phyloP scores from a whole-genome alignment of 2,113 vertebrate genomes.

The Pantherophis guttatus region DNA sequence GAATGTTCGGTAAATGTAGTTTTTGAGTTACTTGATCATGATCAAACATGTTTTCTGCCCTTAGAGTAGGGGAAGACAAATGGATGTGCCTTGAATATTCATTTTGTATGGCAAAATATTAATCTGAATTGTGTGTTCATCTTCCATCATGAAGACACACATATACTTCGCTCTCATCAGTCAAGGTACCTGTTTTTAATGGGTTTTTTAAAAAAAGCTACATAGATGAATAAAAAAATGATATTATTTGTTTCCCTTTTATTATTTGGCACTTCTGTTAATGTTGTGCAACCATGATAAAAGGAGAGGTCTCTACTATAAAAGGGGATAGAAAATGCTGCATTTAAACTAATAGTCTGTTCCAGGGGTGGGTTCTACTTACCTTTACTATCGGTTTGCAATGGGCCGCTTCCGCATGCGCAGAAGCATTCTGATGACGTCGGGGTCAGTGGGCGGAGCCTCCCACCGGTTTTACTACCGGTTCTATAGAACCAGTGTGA shows the following conservation, averaged over 20 bases:
- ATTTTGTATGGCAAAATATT: slow-evolving; percentile 63
- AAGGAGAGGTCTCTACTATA: slow-evolving; percentile 13
- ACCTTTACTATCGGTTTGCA: too few relatives aligned
- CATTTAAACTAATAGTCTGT: neutral
- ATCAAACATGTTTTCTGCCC: slow-evolving; percentile 53
- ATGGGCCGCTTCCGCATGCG: too few relatives aligned
- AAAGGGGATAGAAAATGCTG: slow-evolving; percentile 24
- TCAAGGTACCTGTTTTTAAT: slow-evolving; percentile 49
- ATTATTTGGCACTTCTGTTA: neutral
- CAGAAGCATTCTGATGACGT: too few relatives aligned
- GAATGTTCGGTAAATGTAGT: slow-evolving; percentile 45
- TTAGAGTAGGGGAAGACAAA: slow-evolving; percentile 62
- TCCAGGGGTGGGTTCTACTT: too few relatives aligned
- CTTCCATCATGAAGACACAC: slow-evolving; percentile 51
- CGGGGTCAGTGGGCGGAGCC: too few relatives aligned
- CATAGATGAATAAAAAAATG: neutral
- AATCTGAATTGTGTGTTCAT: slow-evolving; percentile 60
- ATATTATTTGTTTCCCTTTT: slow-evolving; percentile 25
- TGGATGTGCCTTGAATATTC: slow-evolving; percentile 62
- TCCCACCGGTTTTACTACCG: too few relatives aligned
- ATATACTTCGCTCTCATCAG: slow-evolving; percentile 54
- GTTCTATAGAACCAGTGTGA: too few relatives aligned
- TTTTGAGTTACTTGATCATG: slow-evolving; percentile 61
- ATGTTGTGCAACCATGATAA: neutral
- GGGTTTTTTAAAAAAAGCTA: neutral